A percentile compares a stretch with the other conserved stretches of the same genome.
Conservation (phyloP, 2,113 vertebrate species). For the Nymphicus hollandicus region DNA sequence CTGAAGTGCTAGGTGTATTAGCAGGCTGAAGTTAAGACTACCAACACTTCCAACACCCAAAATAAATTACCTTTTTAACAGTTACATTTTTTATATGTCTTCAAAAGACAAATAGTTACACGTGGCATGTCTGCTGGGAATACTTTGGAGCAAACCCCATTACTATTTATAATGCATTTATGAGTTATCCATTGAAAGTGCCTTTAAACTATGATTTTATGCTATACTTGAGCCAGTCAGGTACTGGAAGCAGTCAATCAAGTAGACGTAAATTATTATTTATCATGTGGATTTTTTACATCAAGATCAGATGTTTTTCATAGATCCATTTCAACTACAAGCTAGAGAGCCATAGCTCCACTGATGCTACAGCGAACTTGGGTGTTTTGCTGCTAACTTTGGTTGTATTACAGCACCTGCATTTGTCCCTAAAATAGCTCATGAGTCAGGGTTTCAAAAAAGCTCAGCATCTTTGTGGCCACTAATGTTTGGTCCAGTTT, state of each 20-base stretch:
- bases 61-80: neutral
- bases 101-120: neutral
- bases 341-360: neutral
- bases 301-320: neutral
- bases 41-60: neutral
- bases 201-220: neutral
- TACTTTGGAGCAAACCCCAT: neutral
- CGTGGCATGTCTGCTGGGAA: neutral
- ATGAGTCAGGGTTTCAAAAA: constrained; percentile 27
- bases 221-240: neutral
- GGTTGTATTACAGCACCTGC: neutral
- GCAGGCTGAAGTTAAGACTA: neutral
- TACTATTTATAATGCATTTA: neutral
- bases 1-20: rapidly evolving
- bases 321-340: neutral
- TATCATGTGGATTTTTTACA: neutral
- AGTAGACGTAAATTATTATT: neutral
- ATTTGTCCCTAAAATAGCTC: constrained; percentile 15
- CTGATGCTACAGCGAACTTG: neutral
- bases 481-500: neutral
- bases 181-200: neutral
- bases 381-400: neutral
- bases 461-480: neutral
- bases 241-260: neutral
- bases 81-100: neutral